Evolutionary conservation across 2,888 invertebrate species (phyloP).

Genomic region (Schrankia costaestrigalis): DNA sequence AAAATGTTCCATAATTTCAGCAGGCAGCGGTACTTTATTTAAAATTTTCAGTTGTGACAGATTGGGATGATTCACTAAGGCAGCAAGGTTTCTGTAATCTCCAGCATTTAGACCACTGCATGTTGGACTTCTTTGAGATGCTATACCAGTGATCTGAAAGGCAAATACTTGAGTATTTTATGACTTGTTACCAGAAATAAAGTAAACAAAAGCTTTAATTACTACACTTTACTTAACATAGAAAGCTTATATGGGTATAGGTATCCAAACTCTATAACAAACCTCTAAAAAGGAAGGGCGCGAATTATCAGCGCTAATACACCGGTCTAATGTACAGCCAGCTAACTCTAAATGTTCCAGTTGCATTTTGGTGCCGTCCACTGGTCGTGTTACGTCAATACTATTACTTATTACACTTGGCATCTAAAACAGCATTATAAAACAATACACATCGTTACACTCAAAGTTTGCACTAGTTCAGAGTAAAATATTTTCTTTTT

Average conservation of each 20-base stretch:
- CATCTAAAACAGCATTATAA: conserved; percentile 58
- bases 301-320: conserved; percentile 84
- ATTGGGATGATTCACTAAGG: conserved; percentile 84
- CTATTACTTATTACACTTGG: conserved; percentile 56
- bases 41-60: conserved; percentile 89
- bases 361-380: conserved; percentile 72
- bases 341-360: conserved; percentile 87
- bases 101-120: conserved; percentile 94
- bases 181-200: no score
- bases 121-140: conserved; percentile 86
- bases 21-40: conserved; percentile 93
- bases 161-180: background rate
- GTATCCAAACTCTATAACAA: no score
- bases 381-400: conserved; percentile 51
- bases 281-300: conserved; percentile 86
- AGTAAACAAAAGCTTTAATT: no score
- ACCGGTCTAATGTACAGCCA: conserved; percentile 89
- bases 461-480: conserved; percentile 27
- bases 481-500: conserved; percentile 23
- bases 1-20: conserved; percentile 97
- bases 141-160: conserved; percentile 82
- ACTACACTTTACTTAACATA: no score
- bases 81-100: conserved; percentile 92
- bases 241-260: no score
- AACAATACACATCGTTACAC: conserved; percentile 26